Percentiles rank a stretch among this genome's conserved stretches.
Conservation (phyloP, 1,140 invertebrate species). For the Papilio polytes region DNA sequence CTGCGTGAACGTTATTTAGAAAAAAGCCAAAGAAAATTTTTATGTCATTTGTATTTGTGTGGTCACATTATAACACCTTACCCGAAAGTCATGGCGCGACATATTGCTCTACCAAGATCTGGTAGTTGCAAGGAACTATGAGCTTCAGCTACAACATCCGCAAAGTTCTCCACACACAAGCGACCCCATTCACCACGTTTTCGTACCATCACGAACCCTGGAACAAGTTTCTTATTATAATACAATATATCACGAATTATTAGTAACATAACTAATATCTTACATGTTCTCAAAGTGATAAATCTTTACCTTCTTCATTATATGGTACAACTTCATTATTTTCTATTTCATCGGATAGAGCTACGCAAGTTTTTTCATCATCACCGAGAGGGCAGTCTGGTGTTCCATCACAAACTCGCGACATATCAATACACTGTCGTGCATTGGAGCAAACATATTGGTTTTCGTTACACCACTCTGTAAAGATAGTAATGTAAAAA, state of each 20-base stretch:
- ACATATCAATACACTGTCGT: conserved; percentile 87
- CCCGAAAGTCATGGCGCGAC: conserved; percentile 91
- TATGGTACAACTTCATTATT: conserved; percentile 85
- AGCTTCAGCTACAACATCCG: conserved; percentile 83
- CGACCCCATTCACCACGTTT: conserved; percentile 92
- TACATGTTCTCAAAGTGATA: background rate
- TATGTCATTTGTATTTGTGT: background rate
- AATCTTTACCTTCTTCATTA: conserved; percentile 83
- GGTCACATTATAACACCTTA: conserved; percentile 73
- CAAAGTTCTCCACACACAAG: conserved; percentile 89
- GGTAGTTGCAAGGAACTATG: conserved; percentile 86
- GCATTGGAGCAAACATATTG: conserved; percentile 91
- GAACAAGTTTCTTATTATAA: conserved; percentile 45
- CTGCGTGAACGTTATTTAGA: background rate
- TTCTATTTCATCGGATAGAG: conserved; percentile 79
- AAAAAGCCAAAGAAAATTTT: background rate
- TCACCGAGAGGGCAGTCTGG: conserved; percentile 92
- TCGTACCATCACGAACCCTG: conserved; percentile 89
- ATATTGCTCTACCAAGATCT: conserved; percentile 90
- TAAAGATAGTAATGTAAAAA: conserved; percentile 41
- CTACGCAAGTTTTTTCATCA: conserved; percentile 91
- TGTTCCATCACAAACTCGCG: conserved; percentile 89
- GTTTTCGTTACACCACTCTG: conserved; percentile 90
- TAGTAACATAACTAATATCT: background rate
- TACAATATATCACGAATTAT: background rate